Evolutionary conservation across 2,888 invertebrate species (phyloP), one percentile per base, ranked within the genome.

Genomic region (Salticus scenicus): DNA sequence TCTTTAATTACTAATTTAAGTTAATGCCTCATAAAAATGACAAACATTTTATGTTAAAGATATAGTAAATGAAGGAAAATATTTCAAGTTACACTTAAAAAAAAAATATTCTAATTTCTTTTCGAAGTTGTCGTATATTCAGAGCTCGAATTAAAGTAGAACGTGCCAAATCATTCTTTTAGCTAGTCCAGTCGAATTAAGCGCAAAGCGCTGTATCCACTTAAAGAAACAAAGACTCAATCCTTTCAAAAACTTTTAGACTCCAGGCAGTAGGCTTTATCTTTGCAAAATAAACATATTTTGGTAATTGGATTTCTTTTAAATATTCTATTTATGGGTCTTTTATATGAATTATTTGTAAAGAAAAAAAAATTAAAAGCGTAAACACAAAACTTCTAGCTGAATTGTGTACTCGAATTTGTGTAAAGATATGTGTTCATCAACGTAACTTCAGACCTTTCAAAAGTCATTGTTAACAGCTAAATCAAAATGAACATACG

Each of bases 121-220:
- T 66, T 20, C 20, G 14, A 2, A 66, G n/a, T 30, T 31, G 14
- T n/a, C 4, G n/a, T 47, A 7, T 17, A 30, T 20, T 42, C 28
- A 27, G 31, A 20, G 20, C 7, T 42, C 31, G 37, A 77, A 77
- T 63, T 41, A 71, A 47, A 66, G 67, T 10, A 33, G 42, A 42
- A 80, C 80, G 80, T 80, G 80, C 51, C 80, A 37, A 80, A 80
- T 80, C 69, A 14, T n/a, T 28, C 33, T 66, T 67, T 72, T n/a
- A 8, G 1, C 31, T 33, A 64, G 51, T 30, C 64, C 31, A 24
- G 20, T 24, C 27, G 51, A 73, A 80, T 73, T 28, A 73, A 80
- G 57, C 28, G 24, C 14, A 71, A 47, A 47, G 42, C 57, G 12
- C 17, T n/a, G n/a, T 66, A 66, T 31, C 57, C 47, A 24, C 80